Base-by-base conservation (phyloP, 2,113 vertebrate species). In the Nesoenas mayeri region DNA sequence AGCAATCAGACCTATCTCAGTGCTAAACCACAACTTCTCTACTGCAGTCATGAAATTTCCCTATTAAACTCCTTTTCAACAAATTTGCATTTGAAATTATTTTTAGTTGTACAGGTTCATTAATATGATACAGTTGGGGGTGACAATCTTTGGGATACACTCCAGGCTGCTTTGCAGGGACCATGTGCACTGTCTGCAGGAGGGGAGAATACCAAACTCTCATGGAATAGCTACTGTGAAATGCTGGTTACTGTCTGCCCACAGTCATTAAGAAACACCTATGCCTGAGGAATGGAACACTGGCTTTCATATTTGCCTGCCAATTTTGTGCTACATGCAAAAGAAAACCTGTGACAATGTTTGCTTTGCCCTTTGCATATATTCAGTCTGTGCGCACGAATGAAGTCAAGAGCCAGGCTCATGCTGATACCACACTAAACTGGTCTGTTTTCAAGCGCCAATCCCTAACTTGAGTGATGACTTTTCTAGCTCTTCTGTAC, bases 21-120 rank as follows among this genome's bases (percentile, higher is more conserved):
- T 91, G 93, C 91, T 95, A 98, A 98, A 98, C 98, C 98, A 89
- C 98, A 96, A 96, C 97, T 99, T 99, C 99, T 99, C 98, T 96
- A 96, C 77, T 31, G 70, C 56, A 87, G 22, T 73, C 82, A 24
- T 34, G 54, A 95, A 95, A 88, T 40, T 36, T 91, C 92, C 95
- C 75, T 92, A 54, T 71, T 78, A 66, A 94, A 87, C 31, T 77
- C 32, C 82, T 93, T 93, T 79, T 64, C 75, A 53, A 19, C 70
- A 82, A 58, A 81, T 92, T 88, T 94, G 75, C 84, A 92, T 94
- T 64, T 57, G 10, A 48, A 88, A 83, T 95, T 40, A 40, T 40
- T 40, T 89, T 96, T 79, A 91, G 75, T 62, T 69, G 11, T 47
- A 48, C 62, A 82, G 44, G 69, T 53, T 85, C 48, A 26, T 84